These are phyloP conservation scores for Campaea margaritaria DNA, from an alignment of 2,888 invertebrate genomes.

Conservation along the genomic window DNA sequence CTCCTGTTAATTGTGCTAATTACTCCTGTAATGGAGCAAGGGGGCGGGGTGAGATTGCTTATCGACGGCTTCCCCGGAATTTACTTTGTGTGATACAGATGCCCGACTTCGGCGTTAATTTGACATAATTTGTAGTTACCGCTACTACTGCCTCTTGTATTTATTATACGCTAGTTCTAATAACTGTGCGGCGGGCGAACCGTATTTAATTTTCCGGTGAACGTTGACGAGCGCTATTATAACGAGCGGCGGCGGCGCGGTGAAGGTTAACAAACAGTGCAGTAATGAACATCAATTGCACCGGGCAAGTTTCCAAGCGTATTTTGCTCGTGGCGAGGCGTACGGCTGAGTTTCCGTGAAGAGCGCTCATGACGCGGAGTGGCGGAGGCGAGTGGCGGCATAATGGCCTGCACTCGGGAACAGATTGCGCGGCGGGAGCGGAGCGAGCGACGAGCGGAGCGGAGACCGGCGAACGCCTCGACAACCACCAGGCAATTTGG, in stretches of 20 bases:
- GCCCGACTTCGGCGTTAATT: slow-evolving; percentile 60
- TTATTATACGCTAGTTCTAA: slow-evolving; percentile 7
- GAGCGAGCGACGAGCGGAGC: slow-evolving; percentile 33
- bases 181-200: slow-evolving; percentile 13
- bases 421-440: slow-evolving; percentile 47
- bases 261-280: slow-evolving; percentile 59
- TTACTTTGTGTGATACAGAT: slow-evolving; percentile 73
- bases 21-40: slow-evolving; percentile 84
- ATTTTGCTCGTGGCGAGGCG: slow-evolving; percentile 57
- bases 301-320: slow-evolving; percentile 72
- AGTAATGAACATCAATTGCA: slow-evolving; percentile 69
- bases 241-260: slow-evolving; percentile 43
- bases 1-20: slow-evolving; percentile 85
- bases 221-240: slow-evolving; percentile 37
- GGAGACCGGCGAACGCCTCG: slow-evolving; percentile 50
- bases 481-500: slow-evolving; percentile 79
- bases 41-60: slow-evolving; percentile 81
- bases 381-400: slow-evolving; percentile 51
- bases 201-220: slow-evolving; percentile 43
- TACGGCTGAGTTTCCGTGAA: slow-evolving; percentile 56
- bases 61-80: slow-evolving; percentile 78
- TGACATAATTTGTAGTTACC: slow-evolving; percentile 56
- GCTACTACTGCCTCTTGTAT: slow-evolving; percentile 21
- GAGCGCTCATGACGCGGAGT: slow-evolving; percentile 59
- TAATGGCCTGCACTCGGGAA: slow-evolving; percentile 57